phyloP scores from a whole-genome alignment of 2,888 invertebrate genomes.

The Onthophagus sagittarius region DNA sequence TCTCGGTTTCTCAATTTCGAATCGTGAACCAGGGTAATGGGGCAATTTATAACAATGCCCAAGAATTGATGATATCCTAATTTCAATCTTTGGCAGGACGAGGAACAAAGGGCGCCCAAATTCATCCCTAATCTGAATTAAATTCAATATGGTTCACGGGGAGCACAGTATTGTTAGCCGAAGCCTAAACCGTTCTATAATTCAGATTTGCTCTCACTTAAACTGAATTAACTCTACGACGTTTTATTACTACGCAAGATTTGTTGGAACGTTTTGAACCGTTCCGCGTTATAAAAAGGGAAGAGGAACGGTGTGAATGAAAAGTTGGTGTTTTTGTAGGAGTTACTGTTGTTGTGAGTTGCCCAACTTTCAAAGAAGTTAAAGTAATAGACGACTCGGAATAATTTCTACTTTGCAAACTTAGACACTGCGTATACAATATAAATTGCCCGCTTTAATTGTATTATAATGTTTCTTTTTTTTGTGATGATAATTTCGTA shows the following conservation, averaged over 20 bases:
- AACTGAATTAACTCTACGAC: neutral
- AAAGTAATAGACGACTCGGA: neutral
- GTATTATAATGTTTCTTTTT: neutral
- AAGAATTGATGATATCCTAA: neutral
- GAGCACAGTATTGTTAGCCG: neutral
- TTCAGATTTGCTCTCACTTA: neutral
- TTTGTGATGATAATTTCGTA: too few species aligned
- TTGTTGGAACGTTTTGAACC: neutral
- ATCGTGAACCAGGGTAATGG: conserved; percentile 25
- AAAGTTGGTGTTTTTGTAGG: neutral
- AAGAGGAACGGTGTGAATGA: neutral
- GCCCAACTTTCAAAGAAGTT: neutral
- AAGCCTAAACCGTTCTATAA: neutral
- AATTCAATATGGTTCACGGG: neutral
- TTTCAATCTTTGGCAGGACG: neutral
- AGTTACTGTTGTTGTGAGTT: neutral
- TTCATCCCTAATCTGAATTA: neutral
- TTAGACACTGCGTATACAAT: neutral
- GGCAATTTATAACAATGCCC: conserved; percentile 24
- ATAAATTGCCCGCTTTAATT: neutral
- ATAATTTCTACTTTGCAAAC: neutral
- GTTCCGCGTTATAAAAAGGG: neutral
- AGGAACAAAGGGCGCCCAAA: neutral
- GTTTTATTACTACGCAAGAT: neutral
- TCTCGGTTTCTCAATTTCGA: conserved; percentile 26